Base-by-base conservation (phyloP, 2,113 vertebrate species). In the Sinocyclocheilus grahami region DNA sequence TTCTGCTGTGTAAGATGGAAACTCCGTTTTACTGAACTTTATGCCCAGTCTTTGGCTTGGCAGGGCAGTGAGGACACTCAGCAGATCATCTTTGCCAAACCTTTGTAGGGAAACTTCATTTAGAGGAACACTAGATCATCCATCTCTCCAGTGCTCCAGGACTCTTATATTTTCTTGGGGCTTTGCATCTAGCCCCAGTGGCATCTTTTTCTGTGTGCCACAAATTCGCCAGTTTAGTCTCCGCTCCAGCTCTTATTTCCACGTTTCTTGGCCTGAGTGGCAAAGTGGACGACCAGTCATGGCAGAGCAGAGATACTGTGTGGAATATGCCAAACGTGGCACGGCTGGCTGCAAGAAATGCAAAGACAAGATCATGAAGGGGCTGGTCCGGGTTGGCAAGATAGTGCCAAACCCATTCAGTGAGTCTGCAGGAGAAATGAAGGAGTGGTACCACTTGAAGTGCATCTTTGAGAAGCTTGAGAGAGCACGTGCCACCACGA, bases 391-490 rank as follows among this genome's bases (percentile, higher is more conserved):
- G 24, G 98, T 99, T 0, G 98, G 98, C 37, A 99, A 99, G 91
- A 91, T 99, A 0, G 97, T 99, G 1, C 98, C 98, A 6, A 99
- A 99, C 63, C 98, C 98, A 3, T 99, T 99, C 92, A 97, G 97
- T 0, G 98, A 99, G 91, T 97, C 97, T 0, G 98, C 96, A 0
- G 97, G 98, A 0, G 98, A 99, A 27, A 99, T 99, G 98, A 99
- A 99, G 79, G 98, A 99, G 89, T 99, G 98, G 98, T 97, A 99
- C 91, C 98, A 99, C 0, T 92, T 97, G 5, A 98, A 97, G 88
- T 99, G 98, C 87, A 97, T 99, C 2, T 99, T 99, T 63, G 98
- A 99, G 94, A 99, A 99, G 92, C 94, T 99, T 48, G 97, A 99
- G 53, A 93, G 96, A n/a, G 97, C 97, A 0, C 94, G 98, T 78